phyloP scores from a whole-genome alignment of 2,797 vertebrate genomes.

The Hafferia zeledoni region DNA sequence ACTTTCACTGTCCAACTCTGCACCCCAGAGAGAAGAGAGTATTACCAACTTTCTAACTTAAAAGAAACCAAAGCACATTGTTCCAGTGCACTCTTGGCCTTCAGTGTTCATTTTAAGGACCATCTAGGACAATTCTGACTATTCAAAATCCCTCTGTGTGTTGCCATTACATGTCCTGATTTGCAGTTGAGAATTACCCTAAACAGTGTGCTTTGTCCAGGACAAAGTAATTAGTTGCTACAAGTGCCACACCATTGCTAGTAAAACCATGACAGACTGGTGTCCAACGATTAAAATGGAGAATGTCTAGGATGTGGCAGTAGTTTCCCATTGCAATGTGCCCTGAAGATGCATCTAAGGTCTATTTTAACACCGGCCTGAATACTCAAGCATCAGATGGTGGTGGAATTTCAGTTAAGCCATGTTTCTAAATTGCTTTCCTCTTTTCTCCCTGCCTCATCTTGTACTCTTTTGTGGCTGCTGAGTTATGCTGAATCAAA shows the following conservation, averaged over 20 bases:
- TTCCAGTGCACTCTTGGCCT: neutral
- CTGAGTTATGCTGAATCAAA: neutral
- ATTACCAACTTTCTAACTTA: neutral
- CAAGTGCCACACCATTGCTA: neutral
- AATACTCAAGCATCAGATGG: neutral
- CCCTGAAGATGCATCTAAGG: neutral
- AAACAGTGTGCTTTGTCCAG: neutral
- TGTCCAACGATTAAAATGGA: neutral
- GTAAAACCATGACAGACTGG: neutral
- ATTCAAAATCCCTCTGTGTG: neutral
- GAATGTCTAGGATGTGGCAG: neutral
- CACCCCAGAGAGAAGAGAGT: constrained; percentile 15
- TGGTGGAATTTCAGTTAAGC: neutral
- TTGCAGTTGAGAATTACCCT: neutral
- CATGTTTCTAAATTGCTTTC: neutral
- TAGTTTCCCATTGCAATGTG: neutral
- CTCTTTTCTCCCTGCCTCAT: neutral
- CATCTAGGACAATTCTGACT: neutral
- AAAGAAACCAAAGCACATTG: neutral
- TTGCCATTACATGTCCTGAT: neutral
- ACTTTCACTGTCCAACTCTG: constrained; percentile 9
- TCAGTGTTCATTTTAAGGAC: neutral
- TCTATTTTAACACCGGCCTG: neutral
- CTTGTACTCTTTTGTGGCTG: neutral
- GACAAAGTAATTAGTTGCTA: neutral